These are phyloP conservation scores for Petrocephalus zakoni DNA, from an alignment of 2,113 vertebrate genomes.

Conservation along the genomic window DNA sequence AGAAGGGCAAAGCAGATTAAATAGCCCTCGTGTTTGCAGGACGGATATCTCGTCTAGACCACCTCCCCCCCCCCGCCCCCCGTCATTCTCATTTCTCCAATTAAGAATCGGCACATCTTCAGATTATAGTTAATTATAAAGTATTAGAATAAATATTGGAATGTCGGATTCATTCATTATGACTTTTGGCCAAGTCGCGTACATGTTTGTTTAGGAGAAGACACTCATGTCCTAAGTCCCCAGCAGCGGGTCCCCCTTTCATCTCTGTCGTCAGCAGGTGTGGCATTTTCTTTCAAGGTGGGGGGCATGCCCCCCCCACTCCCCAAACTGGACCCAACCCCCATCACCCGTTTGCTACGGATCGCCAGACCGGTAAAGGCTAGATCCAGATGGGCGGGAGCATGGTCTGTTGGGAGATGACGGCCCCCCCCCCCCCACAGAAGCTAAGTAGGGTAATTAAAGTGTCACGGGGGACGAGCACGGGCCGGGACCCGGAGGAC, in stretches of 20 bases:
- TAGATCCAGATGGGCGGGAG: background rate
- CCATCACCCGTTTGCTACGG: background rate
- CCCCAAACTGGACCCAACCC: background rate
- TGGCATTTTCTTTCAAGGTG: background rate
- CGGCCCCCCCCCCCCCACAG: background rate
- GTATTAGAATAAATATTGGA: background rate
- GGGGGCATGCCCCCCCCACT: background rate
- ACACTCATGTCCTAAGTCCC: background rate
- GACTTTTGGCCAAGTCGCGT: background rate
- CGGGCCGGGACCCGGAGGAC: slow-evolving; percentile 28
- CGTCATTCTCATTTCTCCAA: background rate
- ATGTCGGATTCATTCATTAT: background rate
- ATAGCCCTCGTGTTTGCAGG: background rate
- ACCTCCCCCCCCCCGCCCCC: no score
- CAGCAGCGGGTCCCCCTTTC: background rate
- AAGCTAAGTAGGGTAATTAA: slow-evolving; percentile 42
- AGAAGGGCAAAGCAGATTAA: background rate
- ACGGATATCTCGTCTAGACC: background rate
- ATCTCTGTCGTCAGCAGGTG: background rate
- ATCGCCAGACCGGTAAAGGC: background rate
- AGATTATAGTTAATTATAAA: background rate
- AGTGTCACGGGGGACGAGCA: slow-evolving; percentile 38
- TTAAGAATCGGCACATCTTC: background rate
- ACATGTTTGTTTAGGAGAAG: background rate
- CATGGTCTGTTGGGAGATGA: background rate